phyloP scores from a whole-genome alignment of 2,888 invertebrate species.

The Stratiomys singularior region DNA sequence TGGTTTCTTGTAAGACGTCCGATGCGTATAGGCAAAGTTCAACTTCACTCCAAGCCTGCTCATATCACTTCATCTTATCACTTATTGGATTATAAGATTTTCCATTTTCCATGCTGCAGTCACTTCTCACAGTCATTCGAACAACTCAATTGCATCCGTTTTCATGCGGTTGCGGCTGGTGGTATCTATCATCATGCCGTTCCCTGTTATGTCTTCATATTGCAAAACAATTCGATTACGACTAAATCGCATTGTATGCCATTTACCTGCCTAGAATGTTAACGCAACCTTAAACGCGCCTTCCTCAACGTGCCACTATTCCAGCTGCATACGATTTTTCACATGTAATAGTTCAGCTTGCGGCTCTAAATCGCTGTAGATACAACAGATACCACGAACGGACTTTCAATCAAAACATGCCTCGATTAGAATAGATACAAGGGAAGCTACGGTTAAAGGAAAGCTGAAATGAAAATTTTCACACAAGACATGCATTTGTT shows the following conservation, averaged over 20 bases:
- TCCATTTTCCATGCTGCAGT: too few relatives aligned
- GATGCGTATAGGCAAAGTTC: not conserved
- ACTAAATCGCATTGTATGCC: conserved; percentile 16
- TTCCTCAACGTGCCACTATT: too few relatives aligned
- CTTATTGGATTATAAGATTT: conserved; percentile 13
- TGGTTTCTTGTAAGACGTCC: not conserved
- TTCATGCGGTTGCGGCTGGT: not conserved
- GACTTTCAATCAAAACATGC: not conserved
- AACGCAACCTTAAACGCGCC: not conserved
- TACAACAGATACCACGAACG: not conserved
- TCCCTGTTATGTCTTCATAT: conserved; percentile 18
- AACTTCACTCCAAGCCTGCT: too few relatives aligned
- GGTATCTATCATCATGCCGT: not conserved
- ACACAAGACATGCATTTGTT: not conserved
- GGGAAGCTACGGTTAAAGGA: not conserved
- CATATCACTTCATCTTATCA: not conserved
- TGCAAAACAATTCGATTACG: conserved; percentile 31
- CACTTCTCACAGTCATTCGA: too few relatives aligned
- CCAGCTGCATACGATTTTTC: not conserved
- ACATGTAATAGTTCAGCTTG: not conserved
- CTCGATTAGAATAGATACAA: not conserved
- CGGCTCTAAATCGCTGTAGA: not conserved
- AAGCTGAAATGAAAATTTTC: not conserved
- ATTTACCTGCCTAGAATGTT: not conserved
- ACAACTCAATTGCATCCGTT: conserved; percentile 9